Conservation (phyloP, 2,113 vertebrate genomes). For the Periophthalmus modestus region DNA sequence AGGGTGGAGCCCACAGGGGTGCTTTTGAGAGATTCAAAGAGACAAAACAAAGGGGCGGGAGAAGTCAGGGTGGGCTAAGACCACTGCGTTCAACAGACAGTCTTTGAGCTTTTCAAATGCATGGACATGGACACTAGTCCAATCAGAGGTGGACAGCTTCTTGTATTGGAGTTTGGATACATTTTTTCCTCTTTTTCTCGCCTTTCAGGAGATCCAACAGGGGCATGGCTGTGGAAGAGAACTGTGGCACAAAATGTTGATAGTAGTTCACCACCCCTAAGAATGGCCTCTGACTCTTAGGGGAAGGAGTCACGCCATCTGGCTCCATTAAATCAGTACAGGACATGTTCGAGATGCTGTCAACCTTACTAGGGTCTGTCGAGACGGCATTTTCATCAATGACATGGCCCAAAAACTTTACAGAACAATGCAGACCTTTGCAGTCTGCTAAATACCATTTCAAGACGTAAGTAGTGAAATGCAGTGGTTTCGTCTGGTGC, state of each 20-base stretch:
- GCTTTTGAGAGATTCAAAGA: too few species aligned
- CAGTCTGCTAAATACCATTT: too few species aligned
- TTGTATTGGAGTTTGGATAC: constrained; percentile 2
- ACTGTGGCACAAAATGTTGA: constrained; percentile 8
- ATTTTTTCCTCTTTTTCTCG: not conserved
- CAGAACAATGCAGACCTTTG: not conserved
- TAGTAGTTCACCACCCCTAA: constrained; percentile 18
- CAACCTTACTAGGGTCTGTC: not conserved
- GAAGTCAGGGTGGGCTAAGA: too few species aligned
- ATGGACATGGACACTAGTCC: not conserved
- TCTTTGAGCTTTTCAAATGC: not conserved
- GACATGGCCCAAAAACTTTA: constrained; percentile 9
- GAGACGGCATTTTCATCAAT: not conserved
- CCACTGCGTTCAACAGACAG: not conserved
- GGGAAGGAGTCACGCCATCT: too few species aligned
- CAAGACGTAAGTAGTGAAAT: not conserved
- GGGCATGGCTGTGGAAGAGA: constrained; percentile 7
- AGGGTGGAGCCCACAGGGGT: too few species aligned
- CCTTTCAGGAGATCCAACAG: not conserved
- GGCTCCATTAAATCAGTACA: constrained; percentile 4
- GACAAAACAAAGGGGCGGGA: not conserved
- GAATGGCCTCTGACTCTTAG: not conserved
- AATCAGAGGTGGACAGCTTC: not conserved
- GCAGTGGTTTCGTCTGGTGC: not conserved
- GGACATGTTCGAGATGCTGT: not conserved